phyloP scores from a whole-genome alignment of 2,888 invertebrate genomes.

The Ophion costatus region DNA sequence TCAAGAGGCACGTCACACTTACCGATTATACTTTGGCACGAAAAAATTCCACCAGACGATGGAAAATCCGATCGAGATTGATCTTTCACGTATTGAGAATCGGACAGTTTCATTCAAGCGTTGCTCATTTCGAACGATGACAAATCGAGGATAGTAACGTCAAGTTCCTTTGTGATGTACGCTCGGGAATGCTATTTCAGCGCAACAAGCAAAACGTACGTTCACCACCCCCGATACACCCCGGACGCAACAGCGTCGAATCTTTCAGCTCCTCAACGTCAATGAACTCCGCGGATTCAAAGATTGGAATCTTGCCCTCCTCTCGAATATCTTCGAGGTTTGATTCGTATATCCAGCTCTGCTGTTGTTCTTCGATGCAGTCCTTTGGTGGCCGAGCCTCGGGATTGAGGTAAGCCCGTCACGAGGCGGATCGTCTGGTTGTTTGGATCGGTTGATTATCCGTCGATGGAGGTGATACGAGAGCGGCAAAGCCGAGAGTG shows the following conservation, averaged over 20 bases:
- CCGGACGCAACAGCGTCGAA: conserved; percentile 30
- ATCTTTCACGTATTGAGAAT: conserved; percentile 5
- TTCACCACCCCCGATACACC: conserved; percentile 8
- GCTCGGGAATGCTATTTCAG: conserved; percentile 4
- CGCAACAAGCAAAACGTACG: conserved; percentile 27
- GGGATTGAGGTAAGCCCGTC: not conserved
- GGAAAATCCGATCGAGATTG: conserved; percentile 36
- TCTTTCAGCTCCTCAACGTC: conserved; percentile 11
- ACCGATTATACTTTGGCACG: conserved; percentile 55
- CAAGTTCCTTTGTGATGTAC: not conserved
- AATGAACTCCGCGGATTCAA: conserved; percentile 6
- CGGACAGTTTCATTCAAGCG: not conserved
- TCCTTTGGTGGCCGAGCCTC: not conserved
- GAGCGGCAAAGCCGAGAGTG: conserved; percentile 10
- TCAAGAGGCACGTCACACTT: conserved; percentile 56
- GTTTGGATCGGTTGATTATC: not conserved
- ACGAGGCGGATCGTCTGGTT: not conserved
- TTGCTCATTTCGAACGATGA: not conserved
- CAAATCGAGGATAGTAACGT: not conserved
- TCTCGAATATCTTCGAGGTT: not conserved
- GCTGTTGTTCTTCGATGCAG: not conserved
- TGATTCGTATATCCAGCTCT: not conserved
- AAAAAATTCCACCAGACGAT: conserved; percentile 43
- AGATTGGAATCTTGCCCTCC: not conserved
- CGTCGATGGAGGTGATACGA: conserved; percentile 12